These are phyloP conservation scores for Phymanthus crucifer DNA, from an alignment of 92 coral and sea anemone genomes.

Conservation along the genomic window DNA sequence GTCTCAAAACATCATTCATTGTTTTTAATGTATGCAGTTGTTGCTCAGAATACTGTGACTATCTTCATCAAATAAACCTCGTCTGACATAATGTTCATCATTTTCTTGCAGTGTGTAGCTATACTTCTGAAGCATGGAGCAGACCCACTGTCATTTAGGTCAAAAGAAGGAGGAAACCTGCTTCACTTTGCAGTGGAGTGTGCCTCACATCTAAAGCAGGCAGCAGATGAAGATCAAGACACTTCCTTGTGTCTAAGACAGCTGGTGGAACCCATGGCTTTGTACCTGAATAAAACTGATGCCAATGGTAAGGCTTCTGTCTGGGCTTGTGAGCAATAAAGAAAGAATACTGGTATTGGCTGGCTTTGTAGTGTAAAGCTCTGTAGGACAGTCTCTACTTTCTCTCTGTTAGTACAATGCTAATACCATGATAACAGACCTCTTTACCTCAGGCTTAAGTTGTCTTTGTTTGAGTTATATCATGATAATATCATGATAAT, in stretches of 20 bases:
- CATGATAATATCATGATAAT: too few relatives aligned
- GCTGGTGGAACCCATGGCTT: slow-evolving; percentile 49
- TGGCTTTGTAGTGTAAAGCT: too few relatives aligned
- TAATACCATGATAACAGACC: too few relatives aligned
- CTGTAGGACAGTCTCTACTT: too few relatives aligned
- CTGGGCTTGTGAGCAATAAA: too few relatives aligned
- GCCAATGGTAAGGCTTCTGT: slow-evolving; percentile 46
- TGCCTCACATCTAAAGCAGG: slow-evolving; percentile 52
- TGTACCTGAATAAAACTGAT: slow-evolving; percentile 60
- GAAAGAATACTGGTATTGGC: too few relatives aligned
- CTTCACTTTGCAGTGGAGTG: slow-evolving; percentile 89
- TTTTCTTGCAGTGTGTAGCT: slow-evolving; percentile 69
- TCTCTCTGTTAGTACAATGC: too few relatives aligned
- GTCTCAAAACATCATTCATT: not conserved
- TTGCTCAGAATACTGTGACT: too few relatives aligned
- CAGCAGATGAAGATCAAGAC: slow-evolving; percentile 28
- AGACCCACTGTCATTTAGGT: slow-evolving; percentile 43
- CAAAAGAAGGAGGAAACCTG: slow-evolving; percentile 70
- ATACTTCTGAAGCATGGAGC: slow-evolving; percentile 73
- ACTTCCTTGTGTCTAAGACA: slow-evolving; percentile 65
- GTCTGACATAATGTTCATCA: not conserved
- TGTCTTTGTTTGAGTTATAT: too few relatives aligned
- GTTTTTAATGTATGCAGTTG: too few relatives aligned
- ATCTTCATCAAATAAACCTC: too few relatives aligned
- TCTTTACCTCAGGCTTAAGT: too few relatives aligned